These are phyloP conservation scores for Mycteria americana DNA, from an alignment of 2,797 vertebrate genomes.

Conservation along the genomic window DNA sequence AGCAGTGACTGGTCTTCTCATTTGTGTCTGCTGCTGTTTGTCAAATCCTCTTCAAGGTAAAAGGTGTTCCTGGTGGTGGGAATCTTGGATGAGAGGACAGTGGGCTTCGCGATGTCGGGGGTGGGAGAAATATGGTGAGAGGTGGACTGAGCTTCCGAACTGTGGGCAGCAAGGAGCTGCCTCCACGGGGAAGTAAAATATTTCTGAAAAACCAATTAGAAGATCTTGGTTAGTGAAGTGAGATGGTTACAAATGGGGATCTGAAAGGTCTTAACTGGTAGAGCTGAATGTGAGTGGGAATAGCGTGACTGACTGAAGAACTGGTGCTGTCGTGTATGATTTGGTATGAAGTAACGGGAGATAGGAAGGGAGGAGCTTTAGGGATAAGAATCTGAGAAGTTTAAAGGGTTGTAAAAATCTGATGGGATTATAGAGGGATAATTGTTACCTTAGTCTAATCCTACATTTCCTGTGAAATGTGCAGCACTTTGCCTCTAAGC, in stretches of 20 bases:
- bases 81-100: background rate
- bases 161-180: background rate
- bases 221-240: background rate
- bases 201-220: background rate
- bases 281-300: background rate
- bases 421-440: background rate
- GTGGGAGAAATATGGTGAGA: background rate
- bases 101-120: accelerated
- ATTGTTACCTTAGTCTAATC: background rate
- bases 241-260: background rate
- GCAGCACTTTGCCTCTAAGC: background rate
- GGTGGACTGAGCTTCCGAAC: background rate
- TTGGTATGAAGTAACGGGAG: background rate
- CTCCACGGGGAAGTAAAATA: background rate
- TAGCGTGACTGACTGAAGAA: background rate
- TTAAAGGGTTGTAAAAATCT: background rate
- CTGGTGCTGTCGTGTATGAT: accelerated
- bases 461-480: background rate
- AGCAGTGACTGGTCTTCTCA: background rate
- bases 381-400: background rate
- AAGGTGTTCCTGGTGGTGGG: background rate
- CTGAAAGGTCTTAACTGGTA: background rate
- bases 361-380: background rate
- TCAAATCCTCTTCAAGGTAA: background rate
- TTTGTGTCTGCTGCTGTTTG: background rate